Base-by-base conservation (phyloP, 2,888 invertebrate species). In the Tenthredo distinguenda region DNA sequence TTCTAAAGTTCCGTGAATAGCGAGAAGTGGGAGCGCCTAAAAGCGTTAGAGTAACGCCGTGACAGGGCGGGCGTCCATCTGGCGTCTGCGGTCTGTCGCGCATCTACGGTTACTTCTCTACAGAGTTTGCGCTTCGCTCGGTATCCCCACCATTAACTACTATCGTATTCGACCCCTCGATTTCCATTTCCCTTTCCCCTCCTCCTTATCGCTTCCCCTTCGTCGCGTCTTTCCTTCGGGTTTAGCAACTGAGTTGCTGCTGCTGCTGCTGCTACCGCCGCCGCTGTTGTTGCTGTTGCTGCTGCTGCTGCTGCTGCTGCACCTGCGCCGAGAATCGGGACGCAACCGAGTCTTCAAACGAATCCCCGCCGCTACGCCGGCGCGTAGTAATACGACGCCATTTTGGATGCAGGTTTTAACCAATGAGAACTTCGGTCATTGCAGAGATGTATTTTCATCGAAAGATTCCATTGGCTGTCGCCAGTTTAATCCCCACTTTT, bases 21-120 rank as follows among this genome's bases (percentile, higher is more conserved):
- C 26, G 21, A 62, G 10, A 62, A 6, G 68, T 18, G 31, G 34
- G 68, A 31, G 18, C 34, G 68, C 68, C 62, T 26, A 21, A 2
- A 74, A 40, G n/a, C 21, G n/a, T 74, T 43, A 10, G n/a, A n/a
- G 43, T 43, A 43, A 10, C 40, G 21, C 40, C 72, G 72, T 74
- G 81, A 65, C 31, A 71, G 65, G 26, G 68, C 50, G 83, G 68
- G 83, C 55, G 43, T 47, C 83, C 83, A 83, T 83, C 83, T 83
- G 83, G 83, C 55, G 83, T 83, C 81, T 83, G 83, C 83, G 68
- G 81, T 40, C 71, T 50, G 68, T 83, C 71, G 83, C 71, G 83
- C 43, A 83, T 68, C 71, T 65, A 81, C 81, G 81, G 81, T 81
- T 65, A 65, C 81, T 65, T 40, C 58, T n/a, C 37, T 37, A 65